A percentile compares a stretch with the other conserved stretches of the same genome.
These are phyloP conservation scores for Conus canariensis DNA, from an alignment of 2,888 invertebrate species.

Conservation along the genomic window DNA sequence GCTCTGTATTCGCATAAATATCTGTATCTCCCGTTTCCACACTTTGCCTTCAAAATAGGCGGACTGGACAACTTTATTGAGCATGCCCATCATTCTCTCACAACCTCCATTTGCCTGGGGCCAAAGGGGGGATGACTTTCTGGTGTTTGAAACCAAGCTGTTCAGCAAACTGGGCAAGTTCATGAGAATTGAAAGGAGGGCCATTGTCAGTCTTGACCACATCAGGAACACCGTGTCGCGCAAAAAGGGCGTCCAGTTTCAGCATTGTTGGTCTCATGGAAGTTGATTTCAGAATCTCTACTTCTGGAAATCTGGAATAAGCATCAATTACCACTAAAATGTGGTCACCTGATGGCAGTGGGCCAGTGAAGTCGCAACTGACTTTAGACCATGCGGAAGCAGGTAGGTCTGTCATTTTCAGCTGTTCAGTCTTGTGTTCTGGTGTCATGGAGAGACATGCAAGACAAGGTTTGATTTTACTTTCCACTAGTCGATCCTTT, in stretches of 20 bases:
- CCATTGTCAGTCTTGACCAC: neutral
- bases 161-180: neutral
- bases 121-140: slow-evolving; percentile 1
- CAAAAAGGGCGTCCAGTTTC: neutral
- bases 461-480: slow-evolving; percentile 43
- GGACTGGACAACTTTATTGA: neutral
- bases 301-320: slow-evolving; percentile 53
- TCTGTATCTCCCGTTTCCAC: neutral
- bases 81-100: neutral
- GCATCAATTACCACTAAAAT: slow-evolving; percentile 56
- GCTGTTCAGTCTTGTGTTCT: neutral
- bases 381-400: slow-evolving; percentile 41
- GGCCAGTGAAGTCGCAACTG: neutral
- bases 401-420: slow-evolving; percentile 30
- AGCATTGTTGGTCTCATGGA: neutral
- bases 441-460: slow-evolving; percentile 37
- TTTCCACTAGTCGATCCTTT: slow-evolving; percentile 56
- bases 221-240: neutral
- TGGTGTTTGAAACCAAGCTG: slow-evolving; percentile 12
- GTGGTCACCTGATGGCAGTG: slow-evolving; percentile 2
- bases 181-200: neutral
- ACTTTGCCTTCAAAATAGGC: neutral
- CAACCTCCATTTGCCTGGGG: neutral
- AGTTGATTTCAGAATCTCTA: slow-evolving; percentile 49
- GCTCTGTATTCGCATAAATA: neutral